Evolutionary conservation across 2,113 vertebrate species (phyloP).

Genomic region (Tiliqua scincoides): DNA sequence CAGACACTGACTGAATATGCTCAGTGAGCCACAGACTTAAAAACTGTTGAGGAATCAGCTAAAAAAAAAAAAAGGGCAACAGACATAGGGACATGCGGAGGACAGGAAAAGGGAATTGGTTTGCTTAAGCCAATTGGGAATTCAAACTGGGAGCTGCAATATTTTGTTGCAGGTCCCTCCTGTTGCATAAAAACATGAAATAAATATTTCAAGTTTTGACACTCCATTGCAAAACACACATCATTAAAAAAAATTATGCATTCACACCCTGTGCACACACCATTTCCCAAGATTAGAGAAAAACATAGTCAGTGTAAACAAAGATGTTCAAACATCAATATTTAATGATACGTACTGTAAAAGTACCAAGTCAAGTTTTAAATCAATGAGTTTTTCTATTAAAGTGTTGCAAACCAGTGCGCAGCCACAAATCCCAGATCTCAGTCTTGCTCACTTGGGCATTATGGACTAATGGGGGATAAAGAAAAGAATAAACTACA

Average conservation of each 20-base stretch:
- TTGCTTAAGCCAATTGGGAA: no score
- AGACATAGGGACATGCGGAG: no score
- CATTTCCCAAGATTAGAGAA: conserved; percentile 47
- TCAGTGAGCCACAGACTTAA: no score
- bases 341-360: conserved; percentile 65
- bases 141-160: no score
- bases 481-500: no score
- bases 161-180: no score
- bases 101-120: no score
- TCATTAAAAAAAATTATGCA: conserved; percentile 30
- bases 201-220: neutral
- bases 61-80: no score
- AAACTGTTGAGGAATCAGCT: no score
- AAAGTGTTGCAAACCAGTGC: conserved; percentile 34
- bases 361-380: conserved; percentile 49
- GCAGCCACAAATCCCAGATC: conserved; percentile 32
- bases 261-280: conserved; percentile 4
- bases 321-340: conserved; percentile 61
- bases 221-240: neutral
- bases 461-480: neutral
- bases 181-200: neutral
- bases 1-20: no score
- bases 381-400: conserved; percentile 29
- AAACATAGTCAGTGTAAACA: conserved; percentile 54
- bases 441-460: conserved; percentile 16